These are phyloP conservation scores for Drosophila lini DNA, from an alignment of 1,140 invertebrate genomes.

Conservation along the genomic window DNA sequence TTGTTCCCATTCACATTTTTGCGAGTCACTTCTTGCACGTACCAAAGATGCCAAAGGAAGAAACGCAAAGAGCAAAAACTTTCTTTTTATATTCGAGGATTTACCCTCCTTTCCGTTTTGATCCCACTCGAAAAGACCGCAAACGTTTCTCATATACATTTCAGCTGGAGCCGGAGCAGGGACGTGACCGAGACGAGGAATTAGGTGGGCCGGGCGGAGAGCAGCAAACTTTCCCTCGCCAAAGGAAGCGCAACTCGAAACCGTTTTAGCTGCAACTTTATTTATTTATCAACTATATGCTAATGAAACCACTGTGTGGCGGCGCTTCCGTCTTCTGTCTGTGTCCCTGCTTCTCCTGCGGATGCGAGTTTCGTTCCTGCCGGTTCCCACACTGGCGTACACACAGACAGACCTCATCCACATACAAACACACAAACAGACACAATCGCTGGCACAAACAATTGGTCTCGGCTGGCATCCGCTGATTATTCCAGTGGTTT, in stretches of 20 bases:
- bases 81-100: slow-evolving; percentile 49
- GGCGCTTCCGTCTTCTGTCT: slow-evolving; percentile 1
- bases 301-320: slow-evolving; percentile 75
- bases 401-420: slow-evolving; percentile 1
- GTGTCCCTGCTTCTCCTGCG: slow-evolving; percentile 1
- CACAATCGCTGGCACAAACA: slow-evolving; percentile 39
- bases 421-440: slow-evolving; percentile 5
- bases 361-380: slow-evolving; percentile 11
- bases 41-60: slow-evolving; percentile 55
- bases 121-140: slow-evolving; percentile 35
- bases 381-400: not conserved
- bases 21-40: slow-evolving; percentile 57
- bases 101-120: slow-evolving; percentile 20
- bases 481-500: slow-evolving; percentile 61
- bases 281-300: slow-evolving; percentile 79
- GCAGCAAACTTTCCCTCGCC: not conserved
- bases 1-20: slow-evolving; percentile 41
- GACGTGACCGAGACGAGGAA: slow-evolving; percentile 50
- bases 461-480: slow-evolving; percentile 33
- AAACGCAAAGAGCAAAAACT: slow-evolving; percentile 43
- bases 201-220: slow-evolving; percentile 14
- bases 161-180: slow-evolving; percentile 19
- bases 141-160: slow-evolving; percentile 59
- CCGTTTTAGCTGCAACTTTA: slow-evolving; percentile 78
- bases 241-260: slow-evolving; percentile 68